phyloP scores from a whole-genome alignment of 2,888 invertebrate genomes.

The Plebejus anna region DNA sequence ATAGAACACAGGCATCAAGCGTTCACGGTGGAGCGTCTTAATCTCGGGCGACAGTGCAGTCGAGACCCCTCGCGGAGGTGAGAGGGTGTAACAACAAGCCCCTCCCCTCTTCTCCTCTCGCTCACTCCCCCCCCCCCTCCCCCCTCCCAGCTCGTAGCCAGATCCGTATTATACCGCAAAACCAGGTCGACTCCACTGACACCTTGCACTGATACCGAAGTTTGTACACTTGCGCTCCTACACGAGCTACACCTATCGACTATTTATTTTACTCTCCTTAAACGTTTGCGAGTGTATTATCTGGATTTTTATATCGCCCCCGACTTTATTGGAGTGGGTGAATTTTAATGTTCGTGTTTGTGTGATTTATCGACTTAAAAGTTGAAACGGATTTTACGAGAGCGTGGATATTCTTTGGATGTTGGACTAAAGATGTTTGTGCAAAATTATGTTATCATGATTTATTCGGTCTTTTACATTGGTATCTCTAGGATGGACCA shows the following conservation, averaged over 20 bases:
- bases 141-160: constrained; percentile 52
- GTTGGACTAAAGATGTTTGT: neutral
- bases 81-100: constrained; percentile 77
- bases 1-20: constrained; percentile 53
- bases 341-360: constrained; percentile 5
- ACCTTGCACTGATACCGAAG: constrained; percentile 55
- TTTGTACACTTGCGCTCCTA: constrained; percentile 34
- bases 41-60: constrained; percentile 70
- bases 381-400: constrained; percentile 8
- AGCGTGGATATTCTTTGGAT: neutral
- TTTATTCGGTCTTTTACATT: neutral
- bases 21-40: constrained; percentile 72
- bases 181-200: constrained; percentile 66
- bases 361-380: constrained; percentile 13
- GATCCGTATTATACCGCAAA: constrained; percentile 71
- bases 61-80: constrained; percentile 72
- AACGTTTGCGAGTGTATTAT: constrained; percentile 10
- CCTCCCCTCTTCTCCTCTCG: constrained; percentile 42
- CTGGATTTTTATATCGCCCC: constrained; percentile 4
- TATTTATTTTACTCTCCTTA: constrained; percentile 8
- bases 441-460: neutral
- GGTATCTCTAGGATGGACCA: neutral
- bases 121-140: constrained; percentile 30
- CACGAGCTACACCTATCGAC: constrained; percentile 6
- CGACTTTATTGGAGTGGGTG: constrained; percentile 13